A percentile compares a stretch with the other conserved stretches of the same genome.
Evolutionary conservation across 2,888 invertebrate genomes (phyloP).

Genomic region (Macrosiphum euphorbiae): DNA sequence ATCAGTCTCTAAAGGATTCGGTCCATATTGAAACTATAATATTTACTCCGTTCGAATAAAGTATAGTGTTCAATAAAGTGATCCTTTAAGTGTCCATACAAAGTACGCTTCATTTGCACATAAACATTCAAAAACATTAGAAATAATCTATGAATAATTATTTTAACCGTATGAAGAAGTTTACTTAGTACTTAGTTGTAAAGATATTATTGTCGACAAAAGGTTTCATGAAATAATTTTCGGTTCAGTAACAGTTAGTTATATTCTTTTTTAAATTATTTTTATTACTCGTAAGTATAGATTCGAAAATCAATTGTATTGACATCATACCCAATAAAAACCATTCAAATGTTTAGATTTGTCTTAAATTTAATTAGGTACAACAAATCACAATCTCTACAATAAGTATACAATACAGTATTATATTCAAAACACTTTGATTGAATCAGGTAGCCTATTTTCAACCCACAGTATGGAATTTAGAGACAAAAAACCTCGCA

Average conservation of each 20-base stretch:
- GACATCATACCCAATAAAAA: neutral
- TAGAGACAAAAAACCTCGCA: neutral
- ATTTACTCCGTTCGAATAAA: neutral
- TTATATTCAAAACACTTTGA: neutral
- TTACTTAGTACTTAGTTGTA: neutral
- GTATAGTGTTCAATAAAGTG: neutral
- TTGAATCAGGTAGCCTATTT: neutral
- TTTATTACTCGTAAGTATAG: neutral
- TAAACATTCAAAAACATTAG: neutral
- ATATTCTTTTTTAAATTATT: neutral
- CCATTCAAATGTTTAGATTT: neutral
- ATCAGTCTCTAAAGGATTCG: constrained; percentile 15
- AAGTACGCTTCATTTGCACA: constrained; percentile 1
- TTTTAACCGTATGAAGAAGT: neutral
- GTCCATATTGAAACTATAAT: constrained; percentile 27
- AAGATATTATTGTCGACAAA: neutral
- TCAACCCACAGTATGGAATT: neutral
- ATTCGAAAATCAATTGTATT: neutral
- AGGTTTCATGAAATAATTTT: neutral
- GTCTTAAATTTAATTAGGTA: no score
- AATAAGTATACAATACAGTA: neutral
- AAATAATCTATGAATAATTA: neutral
- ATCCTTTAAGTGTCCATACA: constrained; percentile 10
- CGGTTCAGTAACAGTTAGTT: neutral
- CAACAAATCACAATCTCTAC: neutral